Evolutionary conservation across 2,797 vertebrate genomes (phyloP), one percentile per base, ranked within the genome.

Genomic region (Loriculus beryllinus): DNA sequence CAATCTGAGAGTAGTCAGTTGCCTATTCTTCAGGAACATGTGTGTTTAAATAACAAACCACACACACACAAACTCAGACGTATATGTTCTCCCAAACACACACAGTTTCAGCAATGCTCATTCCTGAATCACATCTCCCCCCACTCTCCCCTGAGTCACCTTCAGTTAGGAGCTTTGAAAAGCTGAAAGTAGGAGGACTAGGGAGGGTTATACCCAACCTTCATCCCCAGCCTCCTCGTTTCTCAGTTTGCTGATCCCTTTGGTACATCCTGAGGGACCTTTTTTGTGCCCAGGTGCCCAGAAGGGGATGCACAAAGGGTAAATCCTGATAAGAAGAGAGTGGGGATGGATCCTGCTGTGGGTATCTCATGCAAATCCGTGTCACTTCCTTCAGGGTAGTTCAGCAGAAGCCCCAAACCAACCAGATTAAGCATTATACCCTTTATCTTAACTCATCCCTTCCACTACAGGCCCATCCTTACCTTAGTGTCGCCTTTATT

Each of bases 401-500:
- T 88, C 63, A 69, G 42, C 15, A 65, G 56, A 7, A 78, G 16
- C 3, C 40, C 67, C 18, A 85, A 77, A 4, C 33, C 51, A 91
- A 9, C 5, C 15, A 82, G 20, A 17, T 57, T 57, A 91, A 91
- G 82, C 7, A 68, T 51, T 14, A 67, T 37, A 76, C 31, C 18
- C 19, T 59, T 67, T 54, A 69, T 12, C 43, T 78, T 82, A 8
- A 23, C 51, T 79, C 35, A 6, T 33, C 26, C 20, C 39, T 82
- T 90, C n/a, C 17, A 43, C 39, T 64, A 49, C 14, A 57, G 20
- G 6, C 23, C 65, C 63, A 78, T 86, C 78, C 98, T 98, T 97
- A 98, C 98, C 98, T 98, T 97, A 2, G 96, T 92, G 91, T 98
- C 98, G 18, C 96, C 96, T 94, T 98, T 97, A 97, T 92, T 96